phyloP scores from a whole-genome alignment of 2,113 vertebrate species.

The Poeciliopsis prolifica region DNA sequence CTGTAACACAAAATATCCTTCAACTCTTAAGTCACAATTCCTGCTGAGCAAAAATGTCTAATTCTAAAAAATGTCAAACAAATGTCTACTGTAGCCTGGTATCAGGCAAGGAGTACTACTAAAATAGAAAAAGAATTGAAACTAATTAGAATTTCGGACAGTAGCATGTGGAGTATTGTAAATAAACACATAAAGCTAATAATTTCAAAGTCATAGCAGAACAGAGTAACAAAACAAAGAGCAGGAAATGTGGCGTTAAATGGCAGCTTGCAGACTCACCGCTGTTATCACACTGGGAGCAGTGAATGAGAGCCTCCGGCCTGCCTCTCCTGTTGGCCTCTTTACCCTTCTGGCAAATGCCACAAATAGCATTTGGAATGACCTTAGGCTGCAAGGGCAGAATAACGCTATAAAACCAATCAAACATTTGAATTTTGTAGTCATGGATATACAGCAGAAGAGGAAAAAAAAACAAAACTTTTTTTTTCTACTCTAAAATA shows the following conservation, averaged over 20 bases:
- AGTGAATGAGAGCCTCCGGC: constrained; percentile 96
- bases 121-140: background rate
- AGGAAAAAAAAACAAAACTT: background rate
- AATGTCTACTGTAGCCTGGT: background rate
- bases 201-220: background rate
- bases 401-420: constrained; percentile 95
- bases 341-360: constrained; percentile 99
- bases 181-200: background rate
- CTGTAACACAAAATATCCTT: no score
- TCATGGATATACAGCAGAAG: constrained; percentile 51
- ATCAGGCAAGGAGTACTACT: no score
- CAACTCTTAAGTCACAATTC: no score
- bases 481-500: no score
- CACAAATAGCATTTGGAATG: constrained; percentile 99
- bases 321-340: constrained; percentile 97
- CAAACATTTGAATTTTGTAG: constrained; percentile 38
- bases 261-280: constrained; percentile 84
- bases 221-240: background rate
- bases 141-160: background rate
- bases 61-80: background rate
- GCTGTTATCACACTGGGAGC: constrained; percentile 98
- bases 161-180: no score
- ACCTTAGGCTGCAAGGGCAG: constrained; percentile 99
- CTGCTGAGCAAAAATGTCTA: no score
- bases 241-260: constrained; percentile 28